Percentiles rank a stretch among this genome's conserved stretches.
Evolutionary conservation across 2,113 vertebrate species (phyloP).

Genomic region (Hydrochoerus hydrochaeris): DNA sequence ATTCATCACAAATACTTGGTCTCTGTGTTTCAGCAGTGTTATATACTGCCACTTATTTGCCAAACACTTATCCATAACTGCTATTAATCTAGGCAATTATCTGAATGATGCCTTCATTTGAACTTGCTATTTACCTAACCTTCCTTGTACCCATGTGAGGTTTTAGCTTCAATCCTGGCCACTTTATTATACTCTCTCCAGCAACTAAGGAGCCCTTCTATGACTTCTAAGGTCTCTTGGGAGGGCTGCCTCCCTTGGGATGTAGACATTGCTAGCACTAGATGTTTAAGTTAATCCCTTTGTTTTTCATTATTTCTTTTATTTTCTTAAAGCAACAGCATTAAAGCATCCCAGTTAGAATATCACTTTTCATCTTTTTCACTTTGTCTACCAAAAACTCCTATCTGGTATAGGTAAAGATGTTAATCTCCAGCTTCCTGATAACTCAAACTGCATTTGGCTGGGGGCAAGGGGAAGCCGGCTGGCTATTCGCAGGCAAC

Average conservation of each 20-base stretch:
- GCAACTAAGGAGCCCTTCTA: conserved; percentile 76
- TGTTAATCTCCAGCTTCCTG: background rate
- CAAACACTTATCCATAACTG: conserved; percentile 44
- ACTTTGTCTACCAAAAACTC: conserved; percentile 2
- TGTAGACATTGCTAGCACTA: conserved; percentile 73
- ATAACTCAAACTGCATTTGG: conserved; percentile 4
- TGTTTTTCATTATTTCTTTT: conserved; percentile 77
- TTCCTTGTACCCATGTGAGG: conserved; percentile 70
- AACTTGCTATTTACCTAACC: conserved; percentile 80
- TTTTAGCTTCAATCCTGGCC: conserved; percentile 72
- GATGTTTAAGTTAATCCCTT: conserved; percentile 79
- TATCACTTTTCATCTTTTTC: conserved; percentile 14
- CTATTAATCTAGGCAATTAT: conserved; percentile 54
- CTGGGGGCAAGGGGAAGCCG: background rate
- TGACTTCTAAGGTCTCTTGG: conserved; percentile 70
- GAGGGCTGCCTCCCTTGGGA: conserved; percentile 63
- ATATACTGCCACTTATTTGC: conserved; percentile 41
- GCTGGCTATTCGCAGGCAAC: background rate
- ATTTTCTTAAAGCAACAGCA: conserved; percentile 50
- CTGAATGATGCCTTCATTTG: conserved; percentile 68
- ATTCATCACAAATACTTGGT: background rate
- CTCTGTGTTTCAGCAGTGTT: conserved; percentile 23
- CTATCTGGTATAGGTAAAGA: background rate
- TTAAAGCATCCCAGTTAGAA: conserved; percentile 13
- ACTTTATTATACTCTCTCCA: conserved; percentile 74